phyloP scores from a whole-genome alignment of 2,113 vertebrate species.

The Ptyas mucosa region DNA sequence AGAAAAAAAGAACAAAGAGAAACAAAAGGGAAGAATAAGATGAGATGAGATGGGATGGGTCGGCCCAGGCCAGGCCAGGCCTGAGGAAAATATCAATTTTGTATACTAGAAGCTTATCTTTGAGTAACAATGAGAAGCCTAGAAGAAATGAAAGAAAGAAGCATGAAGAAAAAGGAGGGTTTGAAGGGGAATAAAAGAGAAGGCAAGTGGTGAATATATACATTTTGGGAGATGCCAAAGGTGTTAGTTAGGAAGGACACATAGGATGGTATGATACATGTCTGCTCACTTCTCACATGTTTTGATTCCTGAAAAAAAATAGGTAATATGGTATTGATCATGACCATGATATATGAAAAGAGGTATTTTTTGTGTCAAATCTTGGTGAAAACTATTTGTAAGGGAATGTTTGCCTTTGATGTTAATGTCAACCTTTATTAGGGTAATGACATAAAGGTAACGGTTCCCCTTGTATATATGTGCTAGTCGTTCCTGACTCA shows the following conservation, averaged over 20 bases:
- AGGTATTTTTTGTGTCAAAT: background rate
- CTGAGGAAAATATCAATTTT: background rate
- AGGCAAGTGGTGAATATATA: background rate
- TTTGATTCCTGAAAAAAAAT: background rate
- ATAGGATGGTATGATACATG: background rate
- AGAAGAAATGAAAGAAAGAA: background rate
- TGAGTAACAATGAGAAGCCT: background rate
- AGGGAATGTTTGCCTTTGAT: background rate
- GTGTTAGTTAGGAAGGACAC: background rate
- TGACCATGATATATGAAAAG: background rate
- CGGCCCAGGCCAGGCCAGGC: background rate
- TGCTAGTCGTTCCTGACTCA: too few species aligned
- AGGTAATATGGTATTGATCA: background rate
- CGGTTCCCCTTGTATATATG: too few species aligned
- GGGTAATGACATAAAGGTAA: background rate
- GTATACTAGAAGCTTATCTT: background rate
- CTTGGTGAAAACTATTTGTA: background rate
- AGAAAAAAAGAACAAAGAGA: background rate
- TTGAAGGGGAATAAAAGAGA: background rate
- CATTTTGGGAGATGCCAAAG: background rate
- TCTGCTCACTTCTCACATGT: background rate
- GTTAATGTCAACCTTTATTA: background rate
- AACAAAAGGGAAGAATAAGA: background rate
- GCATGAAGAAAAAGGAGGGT: background rate
- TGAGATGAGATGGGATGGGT: background rate